Evolutionary conservation across 2,797 vertebrate species (phyloP).

Genomic region (Lithobates sylvaticus): DNA sequence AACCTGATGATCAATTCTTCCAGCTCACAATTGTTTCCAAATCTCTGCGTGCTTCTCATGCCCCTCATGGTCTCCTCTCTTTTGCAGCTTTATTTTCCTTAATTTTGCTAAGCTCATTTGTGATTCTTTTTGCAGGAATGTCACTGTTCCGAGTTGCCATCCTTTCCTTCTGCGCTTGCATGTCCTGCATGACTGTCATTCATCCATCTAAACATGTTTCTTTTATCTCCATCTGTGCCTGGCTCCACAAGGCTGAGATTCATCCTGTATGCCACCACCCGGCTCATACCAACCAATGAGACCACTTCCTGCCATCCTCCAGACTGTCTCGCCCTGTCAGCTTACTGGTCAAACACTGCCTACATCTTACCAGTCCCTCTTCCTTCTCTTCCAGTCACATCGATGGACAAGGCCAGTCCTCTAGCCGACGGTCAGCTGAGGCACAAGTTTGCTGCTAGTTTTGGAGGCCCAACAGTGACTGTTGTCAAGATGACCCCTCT

Average conservation of each 20-base stretch:
- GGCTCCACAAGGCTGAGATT: slow-evolving; percentile 77
- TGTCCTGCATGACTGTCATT: slow-evolving; percentile 29
- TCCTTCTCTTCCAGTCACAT: slow-evolving; percentile 80
- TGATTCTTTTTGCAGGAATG: slow-evolving; percentile 84
- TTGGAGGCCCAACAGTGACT: slow-evolving; percentile 82
- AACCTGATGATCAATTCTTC: slow-evolving; percentile 70
- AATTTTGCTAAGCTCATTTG: slow-evolving; percentile 70
- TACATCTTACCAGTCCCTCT: slow-evolving; percentile 7
- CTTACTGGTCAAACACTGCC: neutral
- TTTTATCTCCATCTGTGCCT: slow-evolving; percentile 68
- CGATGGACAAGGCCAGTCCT: slow-evolving; percentile 90
- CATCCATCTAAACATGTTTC: neutral
- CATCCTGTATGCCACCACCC: slow-evolving; percentile 82
- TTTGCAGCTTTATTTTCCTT: slow-evolving; percentile 75
- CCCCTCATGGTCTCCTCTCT: slow-evolving; percentile 57
- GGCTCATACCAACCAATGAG: slow-evolving; percentile 66
- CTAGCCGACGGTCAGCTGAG: slow-evolving; percentile 87
- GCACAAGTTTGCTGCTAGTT: slow-evolving; percentile 82
- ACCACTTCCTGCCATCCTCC: neutral
- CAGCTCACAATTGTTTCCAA: slow-evolving; percentile 72
- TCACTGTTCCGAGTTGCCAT: slow-evolving; percentile 75
- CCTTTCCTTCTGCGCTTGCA: slow-evolving; percentile 56
- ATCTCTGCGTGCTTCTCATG: slow-evolving; percentile 71
- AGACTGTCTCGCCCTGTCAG: neutral
- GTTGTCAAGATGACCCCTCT: slow-evolving; percentile 99